These are phyloP conservation scores for Eupleurogrammus muticus DNA, from an alignment of 2,797 vertebrate genomes.

Conservation along the genomic window DNA sequence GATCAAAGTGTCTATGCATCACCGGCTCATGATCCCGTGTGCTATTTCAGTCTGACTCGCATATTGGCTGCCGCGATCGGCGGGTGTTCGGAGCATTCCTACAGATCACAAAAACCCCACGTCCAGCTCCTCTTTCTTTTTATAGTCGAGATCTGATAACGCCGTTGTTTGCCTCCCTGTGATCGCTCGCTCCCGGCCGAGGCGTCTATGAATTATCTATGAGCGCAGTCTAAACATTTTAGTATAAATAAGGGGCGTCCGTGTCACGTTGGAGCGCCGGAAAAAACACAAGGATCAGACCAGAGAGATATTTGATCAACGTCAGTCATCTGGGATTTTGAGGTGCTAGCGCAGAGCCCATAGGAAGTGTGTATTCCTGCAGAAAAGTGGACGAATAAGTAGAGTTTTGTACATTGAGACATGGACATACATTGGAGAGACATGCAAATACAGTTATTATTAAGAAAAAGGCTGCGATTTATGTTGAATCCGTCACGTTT, in stretches of 20 bases:
- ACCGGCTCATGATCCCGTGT: conserved; percentile 56
- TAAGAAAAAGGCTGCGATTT: too few species aligned
- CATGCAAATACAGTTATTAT: too few species aligned
- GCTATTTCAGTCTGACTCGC: conserved; percentile 73
- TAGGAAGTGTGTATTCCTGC: too few species aligned
- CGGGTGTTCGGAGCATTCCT: conserved; percentile 6
- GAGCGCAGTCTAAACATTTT: conserved; percentile 54
- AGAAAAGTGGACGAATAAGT: too few species aligned
- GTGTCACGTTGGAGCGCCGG: not conserved
- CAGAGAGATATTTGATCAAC: not conserved
- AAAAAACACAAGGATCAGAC: too few species aligned
- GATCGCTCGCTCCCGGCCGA: conserved; percentile 64
- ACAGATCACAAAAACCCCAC: conserved; percentile 31
- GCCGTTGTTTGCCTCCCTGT: conserved; percentile 63
- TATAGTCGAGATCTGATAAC: conserved; percentile 44
- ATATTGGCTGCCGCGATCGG: conserved; percentile 45
- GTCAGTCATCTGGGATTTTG: not conserved
- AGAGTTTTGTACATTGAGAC: too few species aligned
- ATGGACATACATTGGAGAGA: too few species aligned
- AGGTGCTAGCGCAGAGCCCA: too few species aligned
- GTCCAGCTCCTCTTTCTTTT: conserved; percentile 30
- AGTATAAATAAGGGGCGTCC: conserved; percentile 20
- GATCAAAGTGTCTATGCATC: conserved; percentile 70
- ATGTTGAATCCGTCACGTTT: too few species aligned
- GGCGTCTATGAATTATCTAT: conserved; percentile 77